Base-by-base conservation (phyloP, 2,888 invertebrate species). In the Creontiades dilutus region DNA sequence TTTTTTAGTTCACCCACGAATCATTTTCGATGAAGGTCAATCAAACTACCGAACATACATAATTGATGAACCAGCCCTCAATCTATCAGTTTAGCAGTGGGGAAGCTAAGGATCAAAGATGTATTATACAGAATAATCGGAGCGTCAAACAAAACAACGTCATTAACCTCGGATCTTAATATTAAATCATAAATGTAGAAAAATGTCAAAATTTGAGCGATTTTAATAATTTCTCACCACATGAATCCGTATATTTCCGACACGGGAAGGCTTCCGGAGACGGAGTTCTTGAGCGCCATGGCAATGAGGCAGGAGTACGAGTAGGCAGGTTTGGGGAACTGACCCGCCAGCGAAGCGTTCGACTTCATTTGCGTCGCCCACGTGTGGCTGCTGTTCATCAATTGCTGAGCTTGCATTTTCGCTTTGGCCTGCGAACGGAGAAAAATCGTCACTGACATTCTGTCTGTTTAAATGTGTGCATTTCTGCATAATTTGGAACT, bases 171-270 rank as follows among this genome's bases (percentile, higher is more conserved):
- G n/a, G n/a, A n/a, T n/a, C n/a, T n/a, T n/a, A 37, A 37, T 37
- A 37, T 4, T 37, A 37, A 37, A 37, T 9, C 57, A 2, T 2
- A 9, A 57, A 19, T 57, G 57, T 4, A 9, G 57, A 5, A 9
- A 5, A 19, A 57, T n/a, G 57, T n/a, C 19, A 2, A 1, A 57
- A 57, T 57, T 4, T 57, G 57, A 4, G 37, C 7, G 37, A 37
- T 4, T 37, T 7, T 37, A 37, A 37, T 4, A 37, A 37, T 37
- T 37, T 7, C 96, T 95, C 94, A 97, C 97, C 98, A 99, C 97
- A 99, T 99, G 93, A 99, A 99, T 93, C 97, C 98, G 94, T 99
- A 99, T 92, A 99, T 99, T 94, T 99, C 99, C 14, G 98, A 98
- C 55, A 99, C 99, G 4, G 99, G 99, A 92, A 99, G 94, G 92